Conservation (phyloP, 2,797 vertebrate species). For the Helostoma temminkii region DNA sequence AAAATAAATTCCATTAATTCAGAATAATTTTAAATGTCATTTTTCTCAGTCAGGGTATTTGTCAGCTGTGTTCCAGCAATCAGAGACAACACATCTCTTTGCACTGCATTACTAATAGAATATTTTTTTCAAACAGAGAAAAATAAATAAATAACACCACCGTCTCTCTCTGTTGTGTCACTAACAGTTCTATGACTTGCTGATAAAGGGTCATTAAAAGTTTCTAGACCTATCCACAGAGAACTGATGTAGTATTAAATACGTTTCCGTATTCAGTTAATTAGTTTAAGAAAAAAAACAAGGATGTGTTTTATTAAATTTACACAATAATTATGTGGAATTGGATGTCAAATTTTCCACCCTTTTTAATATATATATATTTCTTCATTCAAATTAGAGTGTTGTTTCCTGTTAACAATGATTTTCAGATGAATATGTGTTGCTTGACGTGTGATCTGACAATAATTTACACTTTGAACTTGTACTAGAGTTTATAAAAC, state of each 20-base stretch:
- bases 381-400: slow-evolving; percentile 10
- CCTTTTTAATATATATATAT: background rate
- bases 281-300: slow-evolving; percentile 50
- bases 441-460: slow-evolving; percentile 16
- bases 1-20: slow-evolving; percentile 9
- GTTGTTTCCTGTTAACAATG: background rate
- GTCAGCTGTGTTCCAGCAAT: slow-evolving; percentile 14
- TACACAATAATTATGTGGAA: slow-evolving; percentile 16
- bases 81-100: slow-evolving; percentile 49
- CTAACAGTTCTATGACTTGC: slow-evolving; percentile 66
- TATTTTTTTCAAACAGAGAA: slow-evolving; percentile 38
- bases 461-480: slow-evolving; percentile 10
- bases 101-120: slow-evolving; percentile 35
- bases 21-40: slow-evolving; percentile 10
- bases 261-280: slow-evolving; percentile 59
- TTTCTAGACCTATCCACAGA: slow-evolving; percentile 64
- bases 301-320: slow-evolving; percentile 43
- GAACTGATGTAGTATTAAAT: slow-evolving; percentile 34
- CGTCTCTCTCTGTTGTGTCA: slow-evolving; percentile 53
- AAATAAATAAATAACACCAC: slow-evolving; percentile 51
- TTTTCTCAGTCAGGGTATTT: slow-evolving; percentile 10
- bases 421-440: slow-evolving; percentile 6
- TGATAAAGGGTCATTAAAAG: slow-evolving; percentile 81
- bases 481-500: background rate
- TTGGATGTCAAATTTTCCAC: background rate